phyloP scores from a whole-genome alignment of 2,113 vertebrate genomes.

The Ancistrus triradiatus region DNA sequence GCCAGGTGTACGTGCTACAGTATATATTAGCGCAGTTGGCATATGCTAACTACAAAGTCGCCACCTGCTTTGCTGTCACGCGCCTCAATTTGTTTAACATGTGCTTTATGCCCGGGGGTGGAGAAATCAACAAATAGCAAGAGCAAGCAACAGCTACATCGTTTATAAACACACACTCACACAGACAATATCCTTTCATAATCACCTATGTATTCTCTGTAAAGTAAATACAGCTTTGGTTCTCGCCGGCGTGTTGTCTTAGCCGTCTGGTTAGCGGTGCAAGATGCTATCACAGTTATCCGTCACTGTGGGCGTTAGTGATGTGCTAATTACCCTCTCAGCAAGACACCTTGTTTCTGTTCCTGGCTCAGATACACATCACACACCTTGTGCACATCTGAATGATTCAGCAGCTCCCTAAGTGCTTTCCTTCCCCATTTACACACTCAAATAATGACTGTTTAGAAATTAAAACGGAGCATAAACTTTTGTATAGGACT shows the following conservation, averaged over 20 bases:
- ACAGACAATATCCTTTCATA: conserved; percentile 20
- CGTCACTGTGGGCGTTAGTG: conserved; percentile 65
- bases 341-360: conserved; percentile 72
- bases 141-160: neutral
- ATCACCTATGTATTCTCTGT: conserved; percentile 16
- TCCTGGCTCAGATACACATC: conserved; percentile 76
- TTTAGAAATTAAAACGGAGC: no score
- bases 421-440: conserved; percentile 46
- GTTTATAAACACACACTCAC: conserved; percentile 6
- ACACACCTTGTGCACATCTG: conserved; percentile 64
- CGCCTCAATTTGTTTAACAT: conserved; percentile 15
- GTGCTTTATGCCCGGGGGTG: conserved; percentile 19
- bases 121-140: conserved; percentile 18
- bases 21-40: conserved; percentile 12
- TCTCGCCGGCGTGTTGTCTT: neutral
- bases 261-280: conserved; percentile 41
- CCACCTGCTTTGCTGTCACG: conserved; percentile 19
- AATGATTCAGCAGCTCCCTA: conserved; percentile 63
- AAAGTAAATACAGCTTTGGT: conserved; percentile 13
- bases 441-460: no score
- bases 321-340: conserved; percentile 72
- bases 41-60: conserved; percentile 7
- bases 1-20: conserved; percentile 29
- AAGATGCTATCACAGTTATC: conserved; percentile 71
- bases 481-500: no score